phyloP scores from a whole-genome alignment of 2,888 invertebrate genomes.

The Apeira syringaria region DNA sequence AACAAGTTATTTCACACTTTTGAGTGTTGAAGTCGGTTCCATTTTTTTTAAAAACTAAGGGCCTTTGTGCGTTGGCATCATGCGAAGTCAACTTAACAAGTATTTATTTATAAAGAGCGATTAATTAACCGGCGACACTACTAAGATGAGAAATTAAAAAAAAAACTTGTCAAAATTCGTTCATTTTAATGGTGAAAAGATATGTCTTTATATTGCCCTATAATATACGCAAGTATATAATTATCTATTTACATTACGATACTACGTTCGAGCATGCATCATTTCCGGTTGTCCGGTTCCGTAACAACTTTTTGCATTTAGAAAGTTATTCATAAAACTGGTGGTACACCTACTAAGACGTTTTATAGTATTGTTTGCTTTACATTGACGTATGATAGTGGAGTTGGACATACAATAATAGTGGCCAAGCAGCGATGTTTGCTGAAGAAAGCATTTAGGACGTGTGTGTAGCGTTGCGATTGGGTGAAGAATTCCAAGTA shows the following conservation, averaged over 20 bases:
- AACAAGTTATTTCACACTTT: too few species aligned
- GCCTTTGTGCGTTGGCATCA: too few species aligned
- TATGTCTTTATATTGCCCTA: constrained; percentile 18
- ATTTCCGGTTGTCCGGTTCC: constrained; percentile 45
- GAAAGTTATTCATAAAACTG: constrained; percentile 43
- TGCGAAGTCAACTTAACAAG: too few species aligned
- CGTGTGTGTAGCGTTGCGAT: constrained; percentile 13
- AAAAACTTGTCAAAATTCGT: too few species aligned
- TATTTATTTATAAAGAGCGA: too few species aligned
- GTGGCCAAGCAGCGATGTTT: constrained; percentile 33
- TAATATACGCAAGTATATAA: constrained; percentile 8
- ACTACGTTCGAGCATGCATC: constrained; percentile 27
- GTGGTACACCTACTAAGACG: not conserved
- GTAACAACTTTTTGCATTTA: constrained; percentile 40
- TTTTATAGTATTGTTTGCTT: constrained; percentile 32
- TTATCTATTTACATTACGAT: constrained; percentile 24
- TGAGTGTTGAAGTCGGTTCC: too few species aligned
- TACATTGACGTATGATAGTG: constrained; percentile 35
- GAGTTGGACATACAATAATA: constrained; percentile 17
- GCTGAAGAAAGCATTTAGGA: constrained; percentile 24
- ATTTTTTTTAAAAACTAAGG: too few species aligned
- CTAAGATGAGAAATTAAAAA: too few species aligned
- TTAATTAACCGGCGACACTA: too few species aligned
- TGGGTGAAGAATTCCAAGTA: constrained; percentile 36
- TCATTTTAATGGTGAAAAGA: too few species aligned